Evolutionary conservation across 2,888 invertebrate genomes (phyloP).

Genomic region (Erebia aethiops): DNA sequence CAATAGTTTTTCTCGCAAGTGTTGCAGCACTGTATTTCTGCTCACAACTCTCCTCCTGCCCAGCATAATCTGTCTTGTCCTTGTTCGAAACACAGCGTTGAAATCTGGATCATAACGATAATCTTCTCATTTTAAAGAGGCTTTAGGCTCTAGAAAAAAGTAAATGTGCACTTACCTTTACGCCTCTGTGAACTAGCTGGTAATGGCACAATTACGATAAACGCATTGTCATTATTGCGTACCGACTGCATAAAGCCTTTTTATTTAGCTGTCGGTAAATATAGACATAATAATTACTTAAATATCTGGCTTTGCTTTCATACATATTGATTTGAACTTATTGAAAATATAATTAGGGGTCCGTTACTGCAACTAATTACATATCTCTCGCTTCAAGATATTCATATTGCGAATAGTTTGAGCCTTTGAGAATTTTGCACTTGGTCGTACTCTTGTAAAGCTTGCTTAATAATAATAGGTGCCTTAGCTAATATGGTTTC

Average conservation of each 20-base stretch:
- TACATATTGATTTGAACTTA: constrained; percentile 44
- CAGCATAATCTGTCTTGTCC: too few species aligned
- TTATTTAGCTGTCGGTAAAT: constrained; percentile 43
- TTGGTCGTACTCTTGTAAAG: neutral
- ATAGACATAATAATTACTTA: constrained; percentile 46
- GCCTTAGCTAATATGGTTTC: too few species aligned
- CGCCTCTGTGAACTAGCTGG: constrained; percentile 32
- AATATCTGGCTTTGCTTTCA: constrained; percentile 41
- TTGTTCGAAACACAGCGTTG: too few species aligned
- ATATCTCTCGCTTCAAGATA: constrained; percentile 38
- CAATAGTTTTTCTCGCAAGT: too few species aligned
- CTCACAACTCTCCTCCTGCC: too few species aligned
- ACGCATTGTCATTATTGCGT: constrained; percentile 48
- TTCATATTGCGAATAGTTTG: constrained; percentile 23
- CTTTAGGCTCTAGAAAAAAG: too few species aligned
- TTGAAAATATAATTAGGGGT: constrained; percentile 41
- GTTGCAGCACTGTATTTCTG: too few species aligned
- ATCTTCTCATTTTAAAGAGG: too few species aligned
- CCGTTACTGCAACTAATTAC: constrained; percentile 34
- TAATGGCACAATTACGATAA: constrained; percentile 46
- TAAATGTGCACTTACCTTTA: constrained; percentile 25
- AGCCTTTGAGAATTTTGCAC: neutral
- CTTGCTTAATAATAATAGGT: neutral
- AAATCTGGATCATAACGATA: too few species aligned
- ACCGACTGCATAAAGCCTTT: constrained; percentile 35